Evolutionary conservation across 2,888 invertebrate species (phyloP).

Genomic region (Antheraea assamensis): DNA sequence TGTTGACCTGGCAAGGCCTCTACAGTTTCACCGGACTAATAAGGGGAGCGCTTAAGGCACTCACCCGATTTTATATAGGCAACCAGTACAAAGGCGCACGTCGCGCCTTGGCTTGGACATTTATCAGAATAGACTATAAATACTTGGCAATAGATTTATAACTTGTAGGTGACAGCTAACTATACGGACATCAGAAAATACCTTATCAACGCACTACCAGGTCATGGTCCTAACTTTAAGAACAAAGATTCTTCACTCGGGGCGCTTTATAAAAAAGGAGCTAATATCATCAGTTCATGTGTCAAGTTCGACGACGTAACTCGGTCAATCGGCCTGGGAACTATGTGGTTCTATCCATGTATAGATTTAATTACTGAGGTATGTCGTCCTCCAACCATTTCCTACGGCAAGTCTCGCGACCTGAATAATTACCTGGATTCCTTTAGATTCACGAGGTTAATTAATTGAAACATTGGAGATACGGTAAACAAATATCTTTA

Average conservation of each 20-base stretch:
- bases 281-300: not conserved
- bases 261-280: not conserved
- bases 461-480: not conserved
- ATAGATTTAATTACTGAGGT: constrained; percentile 22
- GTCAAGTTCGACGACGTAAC: not conserved
- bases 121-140: too few relatives aligned
- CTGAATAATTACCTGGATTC: constrained; percentile 16
- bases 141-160: too few relatives aligned
- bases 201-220: too few relatives aligned
- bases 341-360: not conserved
- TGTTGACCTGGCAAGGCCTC: too few relatives aligned
- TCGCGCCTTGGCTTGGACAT: too few relatives aligned
- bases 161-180: too few relatives aligned
- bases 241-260: not conserved
- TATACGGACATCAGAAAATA: too few relatives aligned
- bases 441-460: constrained; percentile 17
- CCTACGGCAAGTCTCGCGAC: constrained; percentile 2
- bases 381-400: not conserved
- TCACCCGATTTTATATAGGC: too few relatives aligned
- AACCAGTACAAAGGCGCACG: too few relatives aligned
- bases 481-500: too few relatives aligned
- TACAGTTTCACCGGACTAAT: too few relatives aligned
- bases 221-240: not conserved
- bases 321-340: not conserved
- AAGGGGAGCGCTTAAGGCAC: too few relatives aligned